Evolutionary conservation across 2,888 invertebrate genomes (phyloP), one percentile per base, ranked within the genome.

Genomic region (Cerastis leucographa): DNA sequence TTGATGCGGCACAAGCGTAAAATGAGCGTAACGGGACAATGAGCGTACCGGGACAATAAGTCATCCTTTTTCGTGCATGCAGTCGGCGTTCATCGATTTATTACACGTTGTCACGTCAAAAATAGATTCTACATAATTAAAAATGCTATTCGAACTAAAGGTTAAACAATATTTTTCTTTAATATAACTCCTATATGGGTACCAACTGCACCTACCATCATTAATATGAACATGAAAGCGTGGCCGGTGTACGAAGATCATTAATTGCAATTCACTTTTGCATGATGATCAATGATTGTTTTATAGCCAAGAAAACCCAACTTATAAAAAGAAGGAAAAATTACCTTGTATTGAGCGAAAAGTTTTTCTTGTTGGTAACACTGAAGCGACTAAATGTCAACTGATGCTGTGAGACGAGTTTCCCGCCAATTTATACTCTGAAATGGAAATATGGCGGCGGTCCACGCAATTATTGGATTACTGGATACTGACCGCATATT

Each of bases 381-480:
- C 94, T 89, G 85, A 74, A 81, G 87, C 74, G 89, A 89, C 76
- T 88, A 85, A 87, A 89, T 88, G 90, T 91, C 92, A 93, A 96
- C 94, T 96, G 95, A 95, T 95, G 92, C 90, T 87, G 77, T 46
- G 68, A 76, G 69, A 80, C 56, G 62, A 87, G 86, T 90, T 91
- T 89, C 93, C 85, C 90, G 90, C 89, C 92, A 86, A 92, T 96
- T 94, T 96, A 96, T 96, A 96, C 90, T 76, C 69, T 56, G 88
- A 88, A 90, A 89, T 76, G 81, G 86, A 89, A 90, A 89, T 86
- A 91, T 91, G 90, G 89, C 87, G 85, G 78, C 87, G 85, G 87
- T 85, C 89, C 91, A 87, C 87, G 91, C 95, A 94, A 95, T 96
- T 96, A 96, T 92, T 93, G 95, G 95, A 96, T 96, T 95, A 96